A percentile compares a stretch with the other conserved stretches of the same genome.
These are phyloP conservation scores for Beaufortia kweichowensis DNA, from an alignment of 2,113 vertebrate species.

Conservation along the genomic window DNA sequence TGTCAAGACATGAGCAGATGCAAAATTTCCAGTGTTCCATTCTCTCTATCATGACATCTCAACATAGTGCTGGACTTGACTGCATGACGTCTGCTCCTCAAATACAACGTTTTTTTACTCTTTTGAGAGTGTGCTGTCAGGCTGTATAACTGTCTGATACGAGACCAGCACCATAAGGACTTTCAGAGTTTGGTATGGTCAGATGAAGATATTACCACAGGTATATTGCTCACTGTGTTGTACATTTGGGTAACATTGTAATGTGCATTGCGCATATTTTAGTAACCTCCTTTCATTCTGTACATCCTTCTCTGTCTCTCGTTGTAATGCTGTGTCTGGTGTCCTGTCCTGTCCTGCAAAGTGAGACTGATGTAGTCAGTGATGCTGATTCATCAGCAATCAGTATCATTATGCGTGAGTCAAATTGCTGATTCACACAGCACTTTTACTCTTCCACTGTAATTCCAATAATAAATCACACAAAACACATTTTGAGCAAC, in stretches of 20 bases:
- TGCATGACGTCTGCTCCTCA: background rate
- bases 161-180: background rate
- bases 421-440: slow-evolving; percentile 2
- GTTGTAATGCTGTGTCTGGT: background rate
- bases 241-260: too few relatives aligned
- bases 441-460: too few relatives aligned
- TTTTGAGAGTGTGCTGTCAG: background rate
- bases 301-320: too few relatives aligned
- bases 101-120: background rate
- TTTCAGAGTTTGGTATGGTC: background rate
- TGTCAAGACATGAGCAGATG: too few relatives aligned
- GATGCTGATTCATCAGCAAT: background rate
- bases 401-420: background rate
- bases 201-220: background rate
- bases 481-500: too few relatives aligned
- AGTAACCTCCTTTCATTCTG: background rate
- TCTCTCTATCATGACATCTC: too few relatives aligned
- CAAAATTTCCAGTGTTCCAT: too few relatives aligned
- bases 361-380: background rate
- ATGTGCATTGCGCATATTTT: background rate
- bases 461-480: too few relatives aligned
- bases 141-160: background rate
- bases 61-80: too few relatives aligned
- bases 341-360: slow-evolving; percentile 9
- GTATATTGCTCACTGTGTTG: background rate